Percentiles rank a stretch among this genome's conserved stretches.
Evolutionary conservation across 2,797 vertebrate genomes (phyloP).

Genomic region (Champsocephalus gunnari): DNA sequence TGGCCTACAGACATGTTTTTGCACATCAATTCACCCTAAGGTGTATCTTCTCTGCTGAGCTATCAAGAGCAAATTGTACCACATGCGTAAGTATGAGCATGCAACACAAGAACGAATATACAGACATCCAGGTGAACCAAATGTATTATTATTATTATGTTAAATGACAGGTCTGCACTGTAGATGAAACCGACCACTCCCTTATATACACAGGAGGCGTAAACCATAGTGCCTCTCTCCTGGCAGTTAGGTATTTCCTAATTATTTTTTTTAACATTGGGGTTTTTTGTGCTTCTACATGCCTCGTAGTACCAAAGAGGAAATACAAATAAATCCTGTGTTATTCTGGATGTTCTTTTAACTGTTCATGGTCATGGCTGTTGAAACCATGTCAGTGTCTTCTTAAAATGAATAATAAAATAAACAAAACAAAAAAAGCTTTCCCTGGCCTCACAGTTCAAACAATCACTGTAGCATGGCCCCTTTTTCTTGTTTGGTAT

Average conservation of each 20-base stretch:
- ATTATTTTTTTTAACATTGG: too few relatives aligned
- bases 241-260: neutral
- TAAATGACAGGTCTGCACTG: conserved; percentile 26
- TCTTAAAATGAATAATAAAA: too few relatives aligned
- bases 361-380: too few relatives aligned
- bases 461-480: conserved; percentile 36
- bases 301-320: too few relatives aligned
- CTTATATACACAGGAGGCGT: conserved; percentile 18
- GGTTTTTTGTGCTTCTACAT: too few relatives aligned
- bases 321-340: too few relatives aligned
- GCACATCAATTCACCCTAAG: conserved; percentile 65
- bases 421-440: neutral
- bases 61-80: conserved; percentile 33
- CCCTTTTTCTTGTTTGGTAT: conserved; percentile 42
- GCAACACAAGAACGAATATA: conserved; percentile 23
- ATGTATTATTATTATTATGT: conserved; percentile 10
- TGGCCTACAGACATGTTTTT: conserved; percentile 76
- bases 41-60: conserved; percentile 41
- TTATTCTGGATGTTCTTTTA: too few relatives aligned
- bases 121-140: conserved; percentile 12
- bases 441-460: conserved; percentile 44
- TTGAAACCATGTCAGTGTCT: too few relatives aligned
- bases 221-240: conserved; percentile 17
- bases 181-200: conserved; percentile 12
- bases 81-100: conserved; percentile 31